Conservation (phyloP, 2,113 vertebrate species). For the Euleptes europaea region DNA sequence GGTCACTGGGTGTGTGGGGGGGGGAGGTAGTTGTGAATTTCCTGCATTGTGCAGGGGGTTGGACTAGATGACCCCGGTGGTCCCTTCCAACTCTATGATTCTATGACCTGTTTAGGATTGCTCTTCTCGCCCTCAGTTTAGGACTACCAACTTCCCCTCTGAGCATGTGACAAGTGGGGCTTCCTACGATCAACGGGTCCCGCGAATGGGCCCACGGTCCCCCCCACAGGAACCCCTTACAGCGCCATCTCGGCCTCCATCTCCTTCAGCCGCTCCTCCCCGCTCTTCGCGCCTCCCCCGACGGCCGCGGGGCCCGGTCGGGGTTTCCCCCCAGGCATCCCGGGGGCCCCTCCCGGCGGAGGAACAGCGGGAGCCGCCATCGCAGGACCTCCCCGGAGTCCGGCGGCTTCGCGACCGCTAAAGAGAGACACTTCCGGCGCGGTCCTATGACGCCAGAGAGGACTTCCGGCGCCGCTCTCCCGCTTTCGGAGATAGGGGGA, state of each 20-base stretch:
- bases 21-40: too few species aligned
- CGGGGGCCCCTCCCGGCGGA: conserved; percentile 39
- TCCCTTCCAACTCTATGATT: too few species aligned
- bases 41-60: too few species aligned
- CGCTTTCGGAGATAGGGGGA: not conserved
- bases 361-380: conserved; percentile 20
- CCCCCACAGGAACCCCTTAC: conserved; percentile 74
- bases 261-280: conserved; percentile 89
- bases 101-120: too few species aligned
- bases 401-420: accelerated
- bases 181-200: too few species aligned
- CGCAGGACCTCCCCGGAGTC: not conserved
- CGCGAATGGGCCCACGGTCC: too few species aligned
- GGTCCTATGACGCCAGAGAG: not conserved
- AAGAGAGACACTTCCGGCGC: not conserved
- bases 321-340: conserved; percentile 42
- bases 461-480: not conserved
- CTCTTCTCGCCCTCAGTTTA: too few species aligned
- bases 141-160: too few species aligned
- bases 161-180: too few species aligned
- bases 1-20: too few species aligned
- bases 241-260: conserved; percentile 97
- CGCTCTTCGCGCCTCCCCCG: conserved; percentile 75
- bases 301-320: not conserved
- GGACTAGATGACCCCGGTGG: too few species aligned